These are phyloP conservation scores for Ceratina australensis DNA, from an alignment of 1,140 invertebrate species.

Conservation along the genomic window DNA sequence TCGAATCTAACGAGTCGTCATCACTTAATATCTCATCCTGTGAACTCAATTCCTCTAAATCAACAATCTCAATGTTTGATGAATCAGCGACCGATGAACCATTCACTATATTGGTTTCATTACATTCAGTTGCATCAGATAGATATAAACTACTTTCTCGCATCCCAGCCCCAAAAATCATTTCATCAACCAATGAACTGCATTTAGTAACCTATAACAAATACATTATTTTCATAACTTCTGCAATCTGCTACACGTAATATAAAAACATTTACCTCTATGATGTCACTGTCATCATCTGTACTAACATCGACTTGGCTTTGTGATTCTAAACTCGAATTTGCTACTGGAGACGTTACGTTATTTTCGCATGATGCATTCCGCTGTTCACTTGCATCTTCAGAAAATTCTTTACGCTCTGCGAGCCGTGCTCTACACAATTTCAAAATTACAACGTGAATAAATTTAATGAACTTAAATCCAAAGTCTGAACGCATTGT, in stretches of 20 bases:
- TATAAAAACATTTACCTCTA: slow-evolving; percentile 58
- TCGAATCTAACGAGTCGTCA: background rate
- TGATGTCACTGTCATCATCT: slow-evolving; percentile 66
- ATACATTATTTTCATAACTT: slow-evolving; percentile 11
- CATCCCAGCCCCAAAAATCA: too few species aligned
- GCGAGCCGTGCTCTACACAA: background rate
- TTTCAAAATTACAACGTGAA: background rate
- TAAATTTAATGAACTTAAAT: background rate
- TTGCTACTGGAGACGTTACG: background rate
- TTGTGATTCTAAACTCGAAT: background rate
- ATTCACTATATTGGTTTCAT: too few species aligned
- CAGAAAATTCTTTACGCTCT: background rate
- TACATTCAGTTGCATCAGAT: too few species aligned
- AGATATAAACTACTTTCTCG: too few species aligned
- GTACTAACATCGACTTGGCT: slow-evolving; percentile 36
- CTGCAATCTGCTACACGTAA: background rate
- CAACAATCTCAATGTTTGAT: too few species aligned
- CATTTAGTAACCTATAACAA: slow-evolving; percentile 8
- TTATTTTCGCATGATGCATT: background rate
- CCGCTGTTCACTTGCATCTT: background rate
- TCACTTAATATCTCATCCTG: background rate
- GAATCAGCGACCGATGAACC: too few species aligned
- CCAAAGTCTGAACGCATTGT: background rate
- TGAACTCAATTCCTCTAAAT: too few species aligned
- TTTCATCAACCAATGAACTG: background rate